Percentiles rank a stretch among this genome's conserved stretches.
Conservation (phyloP, 2,113 vertebrate species). For the Percina caprodes region DNA sequence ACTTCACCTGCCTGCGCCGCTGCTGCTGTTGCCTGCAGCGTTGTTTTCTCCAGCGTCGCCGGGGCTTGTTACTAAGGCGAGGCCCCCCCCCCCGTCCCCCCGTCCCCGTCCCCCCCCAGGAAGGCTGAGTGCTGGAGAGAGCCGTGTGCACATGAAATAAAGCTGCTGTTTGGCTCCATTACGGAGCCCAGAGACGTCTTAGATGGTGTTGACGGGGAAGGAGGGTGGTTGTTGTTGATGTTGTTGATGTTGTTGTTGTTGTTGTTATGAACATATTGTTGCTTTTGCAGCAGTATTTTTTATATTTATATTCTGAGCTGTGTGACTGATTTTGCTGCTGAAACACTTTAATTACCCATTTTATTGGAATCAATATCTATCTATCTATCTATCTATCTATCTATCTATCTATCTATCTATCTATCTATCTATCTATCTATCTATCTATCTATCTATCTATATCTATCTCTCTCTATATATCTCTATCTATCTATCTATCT, state of each 20-base stretch:
- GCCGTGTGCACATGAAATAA: constrained; percentile 31
- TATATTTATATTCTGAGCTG: rapidly evolving
- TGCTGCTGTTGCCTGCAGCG: constrained; percentile 43
- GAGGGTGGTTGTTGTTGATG: background rate
- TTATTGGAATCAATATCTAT: no score
- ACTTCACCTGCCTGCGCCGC: constrained; percentile 38
- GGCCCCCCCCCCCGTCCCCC: no score
- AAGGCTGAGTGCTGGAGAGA: constrained; percentile 18
- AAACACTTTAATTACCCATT: no score
- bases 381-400: no score
- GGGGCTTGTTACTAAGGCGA: constrained; percentile 33
- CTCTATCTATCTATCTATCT: no score
- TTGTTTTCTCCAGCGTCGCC: constrained; percentile 21
- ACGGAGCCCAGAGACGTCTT: constrained; percentile 25
- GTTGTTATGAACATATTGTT: background rate
- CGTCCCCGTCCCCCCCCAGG: constrained; percentile 50
- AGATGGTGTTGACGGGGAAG: constrained; percentile 9
- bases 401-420: no score
- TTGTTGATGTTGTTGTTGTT: no score
- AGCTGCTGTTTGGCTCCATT: constrained; percentile 30
- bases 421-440: no score
- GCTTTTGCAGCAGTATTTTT: no score
- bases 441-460: no score
- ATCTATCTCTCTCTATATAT: no score
- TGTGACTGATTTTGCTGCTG: no score